Percentiles rank a stretch among this genome's conserved stretches.
phyloP scores from a whole-genome alignment of 2,797 vertebrate genomes.

The Synanceia verrucosa region DNA sequence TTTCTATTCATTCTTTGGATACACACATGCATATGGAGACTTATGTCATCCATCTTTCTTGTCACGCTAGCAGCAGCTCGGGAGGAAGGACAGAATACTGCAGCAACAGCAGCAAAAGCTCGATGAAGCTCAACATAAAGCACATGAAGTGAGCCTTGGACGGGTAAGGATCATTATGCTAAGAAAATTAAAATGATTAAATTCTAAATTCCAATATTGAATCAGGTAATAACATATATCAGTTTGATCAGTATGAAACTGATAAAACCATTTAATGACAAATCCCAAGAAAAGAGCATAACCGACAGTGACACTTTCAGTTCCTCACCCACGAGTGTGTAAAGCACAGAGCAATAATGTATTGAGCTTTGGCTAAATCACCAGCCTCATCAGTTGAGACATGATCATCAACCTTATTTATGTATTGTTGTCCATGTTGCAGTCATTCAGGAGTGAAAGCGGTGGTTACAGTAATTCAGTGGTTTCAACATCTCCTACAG shows the following conservation, averaged over 20 bases:
- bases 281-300: not conserved
- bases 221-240: not conserved
- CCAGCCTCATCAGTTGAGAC: not conserved
- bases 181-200: not conserved
- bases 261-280: not conserved
- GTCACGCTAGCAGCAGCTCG: slow-evolving; percentile 83
- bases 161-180: slow-evolving; percentile 81
- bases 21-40: not conserved
- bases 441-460: slow-evolving; percentile 84
- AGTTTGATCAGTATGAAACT: not conserved
- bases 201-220: not conserved
- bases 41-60: slow-evolving; percentile 25
- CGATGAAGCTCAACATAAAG: slow-evolving; percentile 89
- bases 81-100: slow-evolving; percentile 92
- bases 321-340: not conserved
- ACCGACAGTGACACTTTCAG: not conserved
- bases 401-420: not conserved
- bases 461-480: slow-evolving; percentile 87
- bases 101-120: slow-evolving; percentile 92
- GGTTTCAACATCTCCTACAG: slow-evolving; percentile 74
- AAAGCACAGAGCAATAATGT: not conserved
- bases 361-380: not conserved
- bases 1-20: not conserved
- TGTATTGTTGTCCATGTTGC: slow-evolving; percentile 19
- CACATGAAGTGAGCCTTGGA: slow-evolving; percentile 86